Base-by-base conservation (phyloP, 2,888 invertebrate species). In the Julus scandinavius region DNA sequence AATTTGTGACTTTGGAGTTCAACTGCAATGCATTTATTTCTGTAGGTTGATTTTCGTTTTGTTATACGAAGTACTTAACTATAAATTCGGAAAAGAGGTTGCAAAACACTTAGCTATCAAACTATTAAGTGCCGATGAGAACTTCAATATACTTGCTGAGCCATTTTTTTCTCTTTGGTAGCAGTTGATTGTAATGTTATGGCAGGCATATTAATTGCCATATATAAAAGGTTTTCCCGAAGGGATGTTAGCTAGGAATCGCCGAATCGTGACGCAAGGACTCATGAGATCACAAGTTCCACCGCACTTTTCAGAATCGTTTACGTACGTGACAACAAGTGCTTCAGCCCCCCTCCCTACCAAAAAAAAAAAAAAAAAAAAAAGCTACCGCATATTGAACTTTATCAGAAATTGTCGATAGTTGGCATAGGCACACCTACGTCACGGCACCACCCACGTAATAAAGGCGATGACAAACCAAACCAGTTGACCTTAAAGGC, bases 381-480 rank as follows among this genome's bases (percentile, higher is more conserved):
- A 63, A 17, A 20, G 63, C 63, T 45, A 20, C n/a, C 63, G n/a
- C 7, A 5, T 5, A 20, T 15, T 20, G 63, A 63, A 63, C 63
- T 63, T n/a, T 20, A 63, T 63, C 63, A 3, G 20, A 63, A 20
- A 63, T 7, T 63, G 63, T 63, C n/a, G 63, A 63, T 63, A 63
- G 63, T 5, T 63, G 63, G 20, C 20, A n/a, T 17, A 58, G 58
- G 58, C 58, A 58, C 58, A 58, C 58, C 58, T 58, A 63, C 63
- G 63, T 63, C 63, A 63, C 63, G 63, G 63, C 63, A 63, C n/a
- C 63, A 63, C 63, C 63, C 63, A 63, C 63, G n/a, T 63, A 63
- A n/a, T 17, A 13, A 63, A 63, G n/a, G n/a, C 63, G 63, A 63
- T 63, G 63, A 63, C 63, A 63, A 63, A 63, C 63, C 63, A 63